Conservation (phyloP, 2,797 vertebrate genomes). For the Chlorospingus semifuscus region DNA sequence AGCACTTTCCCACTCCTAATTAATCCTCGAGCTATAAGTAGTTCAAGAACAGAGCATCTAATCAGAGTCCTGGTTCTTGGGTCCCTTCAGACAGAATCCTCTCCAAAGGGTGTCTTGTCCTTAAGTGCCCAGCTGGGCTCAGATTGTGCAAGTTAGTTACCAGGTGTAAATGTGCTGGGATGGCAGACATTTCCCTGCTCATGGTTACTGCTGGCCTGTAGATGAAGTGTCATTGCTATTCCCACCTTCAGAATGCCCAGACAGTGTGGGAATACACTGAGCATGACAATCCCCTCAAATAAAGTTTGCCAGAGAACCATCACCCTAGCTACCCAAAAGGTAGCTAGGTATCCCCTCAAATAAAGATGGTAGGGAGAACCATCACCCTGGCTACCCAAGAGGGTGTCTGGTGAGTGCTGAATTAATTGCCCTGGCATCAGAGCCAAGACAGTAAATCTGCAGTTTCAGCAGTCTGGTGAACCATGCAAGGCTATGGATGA, state of each 20-base stretch:
- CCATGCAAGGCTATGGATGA: background rate
- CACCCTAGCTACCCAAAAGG: background rate
- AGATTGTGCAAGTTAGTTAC: background rate
- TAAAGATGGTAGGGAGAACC: background rate
- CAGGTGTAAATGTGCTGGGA: background rate
- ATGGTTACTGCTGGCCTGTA: background rate
- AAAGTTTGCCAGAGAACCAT: background rate
- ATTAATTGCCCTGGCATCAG: background rate
- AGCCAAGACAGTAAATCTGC: background rate
- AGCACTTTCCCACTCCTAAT: conserved; percentile 35
- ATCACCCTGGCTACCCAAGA: background rate
- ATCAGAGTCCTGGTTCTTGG: conserved; percentile 8
- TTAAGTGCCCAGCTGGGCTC: background rate
- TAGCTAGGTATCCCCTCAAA: background rate
- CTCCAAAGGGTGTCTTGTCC: background rate
- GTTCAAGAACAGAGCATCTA: conserved; percentile 29
- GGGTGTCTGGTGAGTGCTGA: background rate
- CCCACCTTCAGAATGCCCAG: background rate
- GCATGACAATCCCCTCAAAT: background rate
- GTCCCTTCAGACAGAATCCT: background rate
- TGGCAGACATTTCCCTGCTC: background rate
- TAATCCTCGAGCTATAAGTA: background rate
- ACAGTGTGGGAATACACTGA: background rate
- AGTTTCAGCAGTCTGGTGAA: background rate
- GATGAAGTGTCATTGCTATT: background rate